Evolutionary conservation across 1,140 invertebrate genomes (phyloP), one percentile per base, ranked within the genome.

Genomic region (Drosophila navojoa): DNA sequence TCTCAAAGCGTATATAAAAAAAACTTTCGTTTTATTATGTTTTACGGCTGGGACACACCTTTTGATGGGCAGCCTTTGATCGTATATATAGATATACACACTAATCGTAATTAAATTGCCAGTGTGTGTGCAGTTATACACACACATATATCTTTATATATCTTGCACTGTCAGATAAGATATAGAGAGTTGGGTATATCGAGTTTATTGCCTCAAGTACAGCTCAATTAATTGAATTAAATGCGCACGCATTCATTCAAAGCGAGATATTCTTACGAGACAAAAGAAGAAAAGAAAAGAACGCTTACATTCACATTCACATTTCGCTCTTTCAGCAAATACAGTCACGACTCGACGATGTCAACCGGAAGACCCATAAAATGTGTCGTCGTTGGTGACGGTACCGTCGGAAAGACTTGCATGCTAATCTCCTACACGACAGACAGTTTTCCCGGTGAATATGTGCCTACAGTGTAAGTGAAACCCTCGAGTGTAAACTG

Each of bases 361-460:
- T 95, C 94, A 92, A 97, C 97, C 81, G 97, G 97, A 92, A 95
- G 97, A 92, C 97, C 97, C 73, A 98, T 99, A 92, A 99, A 99
- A 93, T 99, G 98, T 95, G 98, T 92, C 74, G 90, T 92, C 66
- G 90, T 92, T 72, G 91, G 94, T 67, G 94, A 95, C 93, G 97
- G 97, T 79, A 99, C 98, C 35, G 98, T 99, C 68, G 98, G 98
- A 90, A 99, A 99, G 95, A 99, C 98, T 40, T 99, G 98, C 93
- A 99, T 99, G 98, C 94, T 99, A 84, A 99, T 99, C 92, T 99
- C 98, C 42, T 99, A 99, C 91, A 99, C 98, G 29, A 99, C 98
- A 77, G 98, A 99, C 92, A 98, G 97, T 93, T 99, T 99, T 95
- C 98, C 98, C 62, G 98, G 98, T 76, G 98, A 98, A 96, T 98